These are phyloP conservation scores for Falco peregrinus DNA, from an alignment of 2,797 vertebrate genomes.

Conservation along the genomic window DNA sequence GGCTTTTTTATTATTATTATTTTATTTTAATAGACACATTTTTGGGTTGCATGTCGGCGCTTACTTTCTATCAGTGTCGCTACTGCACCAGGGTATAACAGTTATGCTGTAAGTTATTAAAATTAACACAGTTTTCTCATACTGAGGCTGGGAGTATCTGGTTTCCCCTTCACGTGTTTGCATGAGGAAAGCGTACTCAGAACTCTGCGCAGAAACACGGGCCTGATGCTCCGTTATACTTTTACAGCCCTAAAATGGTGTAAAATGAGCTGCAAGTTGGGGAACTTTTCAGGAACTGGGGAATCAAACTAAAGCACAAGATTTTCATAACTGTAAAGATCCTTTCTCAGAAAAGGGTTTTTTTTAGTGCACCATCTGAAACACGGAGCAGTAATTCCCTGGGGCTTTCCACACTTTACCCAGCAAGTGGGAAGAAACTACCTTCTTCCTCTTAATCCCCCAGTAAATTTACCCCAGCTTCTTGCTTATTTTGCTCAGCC, in stretches of 20 bases:
- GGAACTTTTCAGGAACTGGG: conserved; percentile 4
- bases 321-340: not conserved
- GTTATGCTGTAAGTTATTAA: conserved; percentile 8
- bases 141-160: not conserved
- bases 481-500: not conserved
- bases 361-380: not conserved
- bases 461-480: not conserved
- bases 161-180: conserved; percentile 6
- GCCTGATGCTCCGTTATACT: not conserved
- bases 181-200: not conserved
- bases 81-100: not conserved
- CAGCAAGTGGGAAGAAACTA: conserved; percentile 29
- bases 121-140: conserved; percentile 31
- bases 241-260: not conserved
- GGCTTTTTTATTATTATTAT: conserved; percentile 5
- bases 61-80: conserved; percentile 5
- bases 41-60: not conserved
- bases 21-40: conserved; percentile 44
- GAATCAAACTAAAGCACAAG: not conserved
- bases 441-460: conserved; percentile 2
- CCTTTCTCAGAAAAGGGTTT: not conserved
- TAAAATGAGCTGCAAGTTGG: not conserved
- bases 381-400: conserved; percentile 8
- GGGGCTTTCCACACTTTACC: conserved; percentile 31
- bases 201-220: not conserved